phyloP scores from a whole-genome alignment of 2,113 vertebrate genomes.

The Peromyscus californicus region DNA sequence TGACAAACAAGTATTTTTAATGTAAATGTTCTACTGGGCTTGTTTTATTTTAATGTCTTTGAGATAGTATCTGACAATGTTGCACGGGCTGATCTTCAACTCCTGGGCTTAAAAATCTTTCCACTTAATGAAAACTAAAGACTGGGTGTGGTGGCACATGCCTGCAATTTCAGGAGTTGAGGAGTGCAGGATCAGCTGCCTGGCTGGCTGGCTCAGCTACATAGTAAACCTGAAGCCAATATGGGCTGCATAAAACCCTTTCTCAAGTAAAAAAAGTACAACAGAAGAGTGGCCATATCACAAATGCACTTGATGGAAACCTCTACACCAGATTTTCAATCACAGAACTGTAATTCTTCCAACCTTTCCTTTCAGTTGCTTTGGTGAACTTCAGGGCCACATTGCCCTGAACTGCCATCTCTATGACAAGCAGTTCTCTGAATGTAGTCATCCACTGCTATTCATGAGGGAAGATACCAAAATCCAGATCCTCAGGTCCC shows the following conservation, averaged over 20 bases:
- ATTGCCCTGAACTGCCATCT: neutral
- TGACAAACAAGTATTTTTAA: neutral
- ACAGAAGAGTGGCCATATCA: neutral
- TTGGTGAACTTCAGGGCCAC: neutral
- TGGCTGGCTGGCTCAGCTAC: too few species aligned
- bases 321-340: neutral
- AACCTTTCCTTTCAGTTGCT: neutral
- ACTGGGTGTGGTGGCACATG: neutral
- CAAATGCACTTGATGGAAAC: neutral
- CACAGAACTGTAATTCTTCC: neutral
- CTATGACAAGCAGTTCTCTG: neutral
- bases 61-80: neutral
- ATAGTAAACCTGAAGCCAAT: neutral
- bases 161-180: neutral
- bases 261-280: neutral
- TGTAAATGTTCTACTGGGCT: neutral
- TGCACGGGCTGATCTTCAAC: neutral
- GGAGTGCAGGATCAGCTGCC: too few species aligned
- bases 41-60: neutral
- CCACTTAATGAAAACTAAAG: neutral
- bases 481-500: neutral
- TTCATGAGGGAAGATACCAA: neutral
- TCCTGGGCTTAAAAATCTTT: neutral
- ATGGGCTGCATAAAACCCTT: neutral
- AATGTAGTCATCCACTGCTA: neutral